These are phyloP conservation scores for Chiroxiphia lanceolata DNA, from an alignment of 2,797 vertebrate genomes.

Conservation along the genomic window DNA sequence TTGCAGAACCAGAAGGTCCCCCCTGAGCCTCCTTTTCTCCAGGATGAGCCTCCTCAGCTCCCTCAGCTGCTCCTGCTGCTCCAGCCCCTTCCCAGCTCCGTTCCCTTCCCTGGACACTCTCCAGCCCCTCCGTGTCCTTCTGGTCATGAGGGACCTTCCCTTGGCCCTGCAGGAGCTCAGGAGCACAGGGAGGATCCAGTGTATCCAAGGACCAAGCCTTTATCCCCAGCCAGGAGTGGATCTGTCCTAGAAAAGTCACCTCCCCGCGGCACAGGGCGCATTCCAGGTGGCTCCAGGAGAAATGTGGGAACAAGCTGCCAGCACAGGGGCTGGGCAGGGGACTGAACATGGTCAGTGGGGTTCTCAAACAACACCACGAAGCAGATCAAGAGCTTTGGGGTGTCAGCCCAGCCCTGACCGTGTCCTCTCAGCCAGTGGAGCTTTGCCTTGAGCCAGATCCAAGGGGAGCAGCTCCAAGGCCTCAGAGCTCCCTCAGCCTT, in stretches of 20 bases:
- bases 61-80: background rate
- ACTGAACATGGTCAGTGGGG: background rate
- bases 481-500: background rate
- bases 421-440: background rate
- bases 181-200: background rate
- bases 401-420: background rate
- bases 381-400: background rate
- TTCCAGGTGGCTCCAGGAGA: background rate
- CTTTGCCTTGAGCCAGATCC: background rate
- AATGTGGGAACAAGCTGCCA: background rate
- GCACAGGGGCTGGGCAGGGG: background rate
- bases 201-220: background rate
- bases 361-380: background rate
- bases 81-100: background rate
- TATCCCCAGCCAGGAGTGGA: background rate
- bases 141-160: background rate
- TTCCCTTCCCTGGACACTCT: background rate
- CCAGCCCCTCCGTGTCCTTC: background rate
- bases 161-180: background rate
- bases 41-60: background rate
- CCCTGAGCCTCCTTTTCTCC: too few relatives aligned
- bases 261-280: fast-evolving
- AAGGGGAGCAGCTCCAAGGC: too few relatives aligned
- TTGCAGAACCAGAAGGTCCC: too few relatives aligned
- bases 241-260: background rate